Evolutionary conservation across 2,888 invertebrate species (phyloP), one percentile per base, ranked within the genome.

Genomic region (Euphydryas editha): DNA sequence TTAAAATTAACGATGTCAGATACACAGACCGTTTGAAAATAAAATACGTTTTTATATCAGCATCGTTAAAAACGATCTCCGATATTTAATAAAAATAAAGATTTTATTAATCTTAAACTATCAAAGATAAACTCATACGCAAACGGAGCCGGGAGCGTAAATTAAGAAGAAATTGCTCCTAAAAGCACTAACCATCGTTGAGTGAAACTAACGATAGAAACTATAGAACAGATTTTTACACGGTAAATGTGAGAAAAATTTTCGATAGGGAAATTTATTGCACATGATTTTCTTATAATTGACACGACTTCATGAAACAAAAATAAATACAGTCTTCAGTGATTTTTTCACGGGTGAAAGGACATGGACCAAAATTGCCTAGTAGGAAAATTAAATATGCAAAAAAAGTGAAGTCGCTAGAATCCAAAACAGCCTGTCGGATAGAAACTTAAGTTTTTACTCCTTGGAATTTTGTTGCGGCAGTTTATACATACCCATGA

Each of bases 101-200:
- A 17, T 54, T 54, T 54, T 36, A 54, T 36, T 36, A 54, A 54
- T 36, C 36, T 17, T 54, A 24, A 56, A 62, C 37, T 57, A 18
- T 47, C 47, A 39, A 54, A 54, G 54, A 30, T 54, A 30, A 10
- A 24, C 21, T 51, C 46, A 62, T 56, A 56, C 13, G 20, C 46
- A 62, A 46, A 15, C 56, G 62, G 37, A n/a, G 46, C 55, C 62
- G 17, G 36, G 30, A 55, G 20, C 46, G 44, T 30, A 55, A 62
- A 62, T 62, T 62, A 55, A 62, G 51, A 62, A 62, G 56, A 56
- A 62, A 62, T 62, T 62, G 56, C 55, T 37, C 46, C 62, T 62
- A 56, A 62, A 55, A 46, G 46, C 46, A 24, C 49, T 36, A 36
- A 17, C 21, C 24, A 36, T 36, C 42, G 47, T 21, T 62, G 49